Evolutionary conservation across 2,888 invertebrate species (phyloP).

Genomic region (Fragum sueziense): DNA sequence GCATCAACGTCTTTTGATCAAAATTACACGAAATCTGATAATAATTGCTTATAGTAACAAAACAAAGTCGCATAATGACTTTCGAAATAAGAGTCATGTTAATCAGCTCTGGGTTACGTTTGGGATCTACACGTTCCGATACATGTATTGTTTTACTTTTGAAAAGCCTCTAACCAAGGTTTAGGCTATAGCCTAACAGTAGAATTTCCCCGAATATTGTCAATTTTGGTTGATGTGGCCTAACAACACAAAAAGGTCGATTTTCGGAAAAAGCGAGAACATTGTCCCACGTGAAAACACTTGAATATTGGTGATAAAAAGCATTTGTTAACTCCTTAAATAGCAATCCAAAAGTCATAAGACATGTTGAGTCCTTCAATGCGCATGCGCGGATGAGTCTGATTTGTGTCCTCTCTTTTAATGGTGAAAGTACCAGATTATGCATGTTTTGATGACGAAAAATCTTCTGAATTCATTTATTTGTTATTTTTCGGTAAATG

Average conservation of each 20-base stretch:
- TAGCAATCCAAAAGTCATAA: constrained; percentile 24
- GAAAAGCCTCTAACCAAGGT: too few species aligned
- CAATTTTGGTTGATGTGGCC: background rate
- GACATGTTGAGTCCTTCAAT: constrained; percentile 15
- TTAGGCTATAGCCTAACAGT: too few species aligned
- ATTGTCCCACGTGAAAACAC: constrained; percentile 26
- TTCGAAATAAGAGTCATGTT: too few species aligned
- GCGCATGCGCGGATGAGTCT: constrained; percentile 40
- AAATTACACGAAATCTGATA: too few species aligned
- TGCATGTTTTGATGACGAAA: background rate
- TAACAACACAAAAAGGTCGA: background rate
- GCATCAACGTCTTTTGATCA: too few species aligned
- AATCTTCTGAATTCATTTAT: background rate
- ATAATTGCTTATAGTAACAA: too few species aligned
- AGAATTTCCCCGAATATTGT: too few species aligned
- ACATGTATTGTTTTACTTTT: too few species aligned
- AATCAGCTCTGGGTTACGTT: too few species aligned
- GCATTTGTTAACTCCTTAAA: constrained; percentile 1
- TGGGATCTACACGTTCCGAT: too few species aligned
- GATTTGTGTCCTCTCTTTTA: constrained; percentile 16
- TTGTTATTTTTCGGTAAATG: background rate
- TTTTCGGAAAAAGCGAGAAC: background rate
- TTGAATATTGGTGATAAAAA: constrained; percentile 1
- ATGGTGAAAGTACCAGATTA: constrained; percentile 6
- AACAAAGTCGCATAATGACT: too few species aligned